Conservation (phyloP, 2,113 vertebrate species). For the Mellivora capensis region DNA sequence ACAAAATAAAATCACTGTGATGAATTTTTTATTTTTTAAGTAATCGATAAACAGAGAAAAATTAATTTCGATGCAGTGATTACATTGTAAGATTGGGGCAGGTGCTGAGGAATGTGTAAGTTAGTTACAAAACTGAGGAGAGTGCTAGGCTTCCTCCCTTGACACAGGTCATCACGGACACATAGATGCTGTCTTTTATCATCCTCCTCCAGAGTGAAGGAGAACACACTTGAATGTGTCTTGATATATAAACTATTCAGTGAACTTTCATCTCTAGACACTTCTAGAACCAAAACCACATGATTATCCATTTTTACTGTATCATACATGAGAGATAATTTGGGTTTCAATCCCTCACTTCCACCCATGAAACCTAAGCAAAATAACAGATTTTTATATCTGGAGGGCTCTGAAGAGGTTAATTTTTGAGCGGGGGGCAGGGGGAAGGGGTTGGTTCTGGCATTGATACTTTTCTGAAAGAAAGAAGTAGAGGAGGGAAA, state of each 20-base stretch:
- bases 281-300: background rate
- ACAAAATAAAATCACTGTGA: background rate
- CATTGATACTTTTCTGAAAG: background rate
- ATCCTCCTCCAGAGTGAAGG: too few species aligned
- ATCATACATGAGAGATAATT: background rate
- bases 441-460: background rate
- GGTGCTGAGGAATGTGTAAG: background rate
- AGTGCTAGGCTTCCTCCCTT: background rate
- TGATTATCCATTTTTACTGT: background rate
- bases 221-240: background rate
- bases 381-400: background rate
- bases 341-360: background rate
- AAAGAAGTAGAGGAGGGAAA: background rate
- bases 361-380: background rate
- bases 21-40: background rate
- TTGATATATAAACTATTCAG: background rate
- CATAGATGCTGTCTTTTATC: background rate
- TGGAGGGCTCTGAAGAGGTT: background rate
- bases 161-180: background rate
- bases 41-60: background rate
- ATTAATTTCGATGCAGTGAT: background rate
- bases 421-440: background rate
- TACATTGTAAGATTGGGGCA: background rate
- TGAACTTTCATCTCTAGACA: background rate
- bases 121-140: background rate